phyloP scores from a whole-genome alignment of 1,140 invertebrate genomes.

The Thaumetopoea pityocampa region DNA sequence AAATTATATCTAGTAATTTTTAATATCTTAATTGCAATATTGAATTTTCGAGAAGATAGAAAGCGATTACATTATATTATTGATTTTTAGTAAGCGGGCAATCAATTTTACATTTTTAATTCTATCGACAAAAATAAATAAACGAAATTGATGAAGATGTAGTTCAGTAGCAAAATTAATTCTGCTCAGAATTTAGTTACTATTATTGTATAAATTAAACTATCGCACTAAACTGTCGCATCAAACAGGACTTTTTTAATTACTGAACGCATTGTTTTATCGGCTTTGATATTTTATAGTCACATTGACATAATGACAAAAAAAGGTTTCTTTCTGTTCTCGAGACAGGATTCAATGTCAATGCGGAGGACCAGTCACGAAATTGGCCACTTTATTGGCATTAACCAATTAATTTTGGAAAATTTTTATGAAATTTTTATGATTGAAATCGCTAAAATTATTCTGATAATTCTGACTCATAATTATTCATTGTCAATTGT shows the following conservation, averaged over 20 bases:
- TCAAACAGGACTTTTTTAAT: conserved; percentile 51
- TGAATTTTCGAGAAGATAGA: conserved; percentile 28
- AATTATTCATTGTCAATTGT: conserved; percentile 16
- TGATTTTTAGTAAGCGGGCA: conserved; percentile 24
- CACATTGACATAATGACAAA: conserved; percentile 52
- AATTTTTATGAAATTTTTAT: no score
- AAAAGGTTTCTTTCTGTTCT: conserved; percentile 31
- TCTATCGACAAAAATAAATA: conserved; percentile 22
- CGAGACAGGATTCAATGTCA: conserved; percentile 46
- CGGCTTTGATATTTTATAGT: conserved; percentile 51
- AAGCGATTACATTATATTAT: conserved; percentile 22
- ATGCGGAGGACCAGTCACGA: conserved; percentile 66
- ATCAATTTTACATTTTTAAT: conserved; percentile 20
- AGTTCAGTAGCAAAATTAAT: conserved; percentile 20
- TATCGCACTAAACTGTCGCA: conserved; percentile 8
- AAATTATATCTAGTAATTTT: conserved; percentile 31
- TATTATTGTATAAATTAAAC: conserved; percentile 18
- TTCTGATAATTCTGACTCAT: conserved; percentile 16
- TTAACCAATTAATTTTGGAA: conserved; percentile 59
- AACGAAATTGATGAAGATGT: no score
- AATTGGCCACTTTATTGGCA: conserved; percentile 52
- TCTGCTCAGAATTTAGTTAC: conserved; percentile 10
- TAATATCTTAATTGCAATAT: conserved; percentile 42
- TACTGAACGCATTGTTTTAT: conserved; percentile 40
- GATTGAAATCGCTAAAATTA: conserved; percentile 32